phyloP scores from a whole-genome alignment of 2,888 invertebrate genomes.

The Selenia dentaria region DNA sequence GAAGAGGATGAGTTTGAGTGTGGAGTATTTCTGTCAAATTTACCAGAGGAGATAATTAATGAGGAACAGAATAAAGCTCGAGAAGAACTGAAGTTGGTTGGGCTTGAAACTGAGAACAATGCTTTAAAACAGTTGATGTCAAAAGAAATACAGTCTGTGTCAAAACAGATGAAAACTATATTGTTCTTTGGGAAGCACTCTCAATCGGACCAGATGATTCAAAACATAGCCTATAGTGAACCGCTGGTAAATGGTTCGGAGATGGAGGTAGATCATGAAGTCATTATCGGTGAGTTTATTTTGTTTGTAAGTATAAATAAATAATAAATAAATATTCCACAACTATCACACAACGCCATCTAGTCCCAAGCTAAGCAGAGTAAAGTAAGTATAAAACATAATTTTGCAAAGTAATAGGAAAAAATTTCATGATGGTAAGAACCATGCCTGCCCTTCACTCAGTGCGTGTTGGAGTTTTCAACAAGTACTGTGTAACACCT shows the following conservation, averaged over 20 bases:
- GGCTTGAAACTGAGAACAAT: conserved; percentile 51
- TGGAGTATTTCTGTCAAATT: conserved; percentile 60
- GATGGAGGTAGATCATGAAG: conserved; percentile 45
- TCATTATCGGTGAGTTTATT: conserved; percentile 51
- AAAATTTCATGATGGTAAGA: no score
- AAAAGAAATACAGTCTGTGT: conserved; percentile 58
- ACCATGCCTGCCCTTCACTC: no score
- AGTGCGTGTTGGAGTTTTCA: no score
- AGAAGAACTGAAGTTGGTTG: conserved; percentile 52
- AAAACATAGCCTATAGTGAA: conserved; percentile 68
- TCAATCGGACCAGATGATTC: conserved; percentile 67
- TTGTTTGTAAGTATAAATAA: no score
- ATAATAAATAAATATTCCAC: no score
- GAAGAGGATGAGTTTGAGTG: conserved; percentile 67
- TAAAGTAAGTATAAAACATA: no score
- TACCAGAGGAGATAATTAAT: conserved; percentile 62
- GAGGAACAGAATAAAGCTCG: conserved; percentile 52
- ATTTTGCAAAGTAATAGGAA: no score
- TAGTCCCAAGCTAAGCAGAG: no score
- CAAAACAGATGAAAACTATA: conserved; percentile 70
- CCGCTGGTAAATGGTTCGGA: conserved; percentile 54
- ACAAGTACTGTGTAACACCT: no score
- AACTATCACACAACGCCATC: no score
- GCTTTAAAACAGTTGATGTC: conserved; percentile 75
- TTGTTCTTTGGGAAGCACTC: conserved; percentile 65